Evolutionary conservation across 2,113 vertebrate genomes (phyloP).

Genomic region (Dipodomys stephensi): DNA sequence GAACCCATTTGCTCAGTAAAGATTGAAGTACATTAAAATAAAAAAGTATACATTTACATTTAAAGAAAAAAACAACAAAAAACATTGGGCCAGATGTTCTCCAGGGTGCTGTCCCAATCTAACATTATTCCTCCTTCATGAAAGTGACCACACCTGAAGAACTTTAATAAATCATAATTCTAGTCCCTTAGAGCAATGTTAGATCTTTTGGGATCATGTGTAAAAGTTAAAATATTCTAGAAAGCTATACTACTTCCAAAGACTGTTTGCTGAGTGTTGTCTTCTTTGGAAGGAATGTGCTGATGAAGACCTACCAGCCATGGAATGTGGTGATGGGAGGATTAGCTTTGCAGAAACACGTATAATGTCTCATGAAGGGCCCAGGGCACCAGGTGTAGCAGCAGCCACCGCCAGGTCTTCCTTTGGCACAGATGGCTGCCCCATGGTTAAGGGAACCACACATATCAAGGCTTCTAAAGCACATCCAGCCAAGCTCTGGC

Average conservation of each 20-base stretch:
- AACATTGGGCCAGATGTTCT: neutral
- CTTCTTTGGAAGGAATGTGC: neutral
- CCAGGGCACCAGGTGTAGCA: neutral
- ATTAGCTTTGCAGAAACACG: neutral
- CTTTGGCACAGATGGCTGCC: neutral
- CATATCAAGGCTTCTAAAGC: neutral
- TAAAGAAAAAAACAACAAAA: neutral
- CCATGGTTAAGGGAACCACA: neutral
- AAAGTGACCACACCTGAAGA: neutral
- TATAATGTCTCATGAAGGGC: neutral
- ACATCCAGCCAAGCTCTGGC: neutral
- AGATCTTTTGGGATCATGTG: neutral
- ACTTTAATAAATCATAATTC: neutral
- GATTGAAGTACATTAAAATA: neutral
- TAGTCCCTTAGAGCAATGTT: neutral
- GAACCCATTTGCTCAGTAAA: no score
- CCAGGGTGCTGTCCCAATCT: neutral
- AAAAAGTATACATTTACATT: neutral
- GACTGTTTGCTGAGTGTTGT: no score
- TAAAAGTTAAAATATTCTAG: neutral
- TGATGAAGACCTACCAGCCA: accelerated
- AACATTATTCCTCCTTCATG: neutral
- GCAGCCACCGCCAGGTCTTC: neutral
- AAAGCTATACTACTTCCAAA: neutral
- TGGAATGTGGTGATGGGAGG: neutral